These are phyloP conservation scores for Clivina fossor DNA, from an alignment of 2,888 invertebrate genomes.

Conservation along the genomic window DNA sequence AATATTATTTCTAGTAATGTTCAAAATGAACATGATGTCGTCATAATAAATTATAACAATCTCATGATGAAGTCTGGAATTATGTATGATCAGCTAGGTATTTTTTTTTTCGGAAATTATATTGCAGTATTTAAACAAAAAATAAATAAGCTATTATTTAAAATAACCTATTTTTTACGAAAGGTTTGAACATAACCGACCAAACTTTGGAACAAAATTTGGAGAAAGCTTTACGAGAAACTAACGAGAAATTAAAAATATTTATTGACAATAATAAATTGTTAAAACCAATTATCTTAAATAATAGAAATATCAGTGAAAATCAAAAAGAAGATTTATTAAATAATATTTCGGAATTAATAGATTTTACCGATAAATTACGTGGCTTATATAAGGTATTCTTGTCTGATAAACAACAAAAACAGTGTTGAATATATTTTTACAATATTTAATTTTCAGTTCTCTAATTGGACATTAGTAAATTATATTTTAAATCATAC, in stretches of 20 bases:
- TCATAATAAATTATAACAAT: slow-evolving; percentile 10
- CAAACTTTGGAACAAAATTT: slow-evolving; percentile 9
- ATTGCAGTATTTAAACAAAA: no score
- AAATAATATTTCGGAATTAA: slow-evolving; percentile 12
- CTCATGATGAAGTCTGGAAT: slow-evolving; percentile 14
- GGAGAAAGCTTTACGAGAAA: slow-evolving; percentile 13
- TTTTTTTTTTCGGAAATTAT: no score
- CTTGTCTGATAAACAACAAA: no score
- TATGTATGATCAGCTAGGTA: slow-evolving; percentile 13
- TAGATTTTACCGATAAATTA: slow-evolving; percentile 1
- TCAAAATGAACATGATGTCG: slow-evolving; percentile 5
- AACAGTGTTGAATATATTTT: no score
- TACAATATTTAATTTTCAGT: slow-evolving; percentile 28
- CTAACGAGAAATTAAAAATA: slow-evolving; percentile 6
- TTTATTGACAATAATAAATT: slow-evolving; percentile 22
- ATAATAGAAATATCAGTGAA: slow-evolving; percentile 10
- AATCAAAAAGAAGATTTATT: slow-evolving; percentile 4
- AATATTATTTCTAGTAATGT: slow-evolving; percentile 5
- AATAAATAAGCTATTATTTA: no score
- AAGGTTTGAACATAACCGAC: slow-evolving; percentile 6
- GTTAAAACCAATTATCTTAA: slow-evolving; percentile 10
- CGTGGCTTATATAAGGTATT: slow-evolving; percentile 20
- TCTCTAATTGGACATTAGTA: slow-evolving; percentile 33
- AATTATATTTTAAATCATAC: slow-evolving; percentile 27
- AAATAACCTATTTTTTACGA: slow-evolving; percentile 9